These are phyloP conservation scores for Micrasema longulum DNA, from an alignment of 1,140 invertebrate species.

Conservation along the genomic window DNA sequence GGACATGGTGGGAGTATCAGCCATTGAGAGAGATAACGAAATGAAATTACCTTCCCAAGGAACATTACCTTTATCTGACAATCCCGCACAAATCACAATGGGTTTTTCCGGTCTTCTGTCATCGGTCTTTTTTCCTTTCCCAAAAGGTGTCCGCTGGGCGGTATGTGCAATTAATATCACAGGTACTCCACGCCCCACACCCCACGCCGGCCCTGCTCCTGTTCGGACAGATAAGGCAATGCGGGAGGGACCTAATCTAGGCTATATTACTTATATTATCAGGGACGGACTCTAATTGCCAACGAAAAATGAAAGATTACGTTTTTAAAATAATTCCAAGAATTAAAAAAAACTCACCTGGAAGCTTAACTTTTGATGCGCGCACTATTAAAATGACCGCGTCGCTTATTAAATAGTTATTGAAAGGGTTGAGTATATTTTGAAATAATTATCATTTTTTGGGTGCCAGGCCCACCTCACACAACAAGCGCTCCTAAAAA, in stretches of 20 bases:
- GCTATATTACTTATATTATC: constrained; percentile 37
- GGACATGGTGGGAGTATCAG: constrained; percentile 15
- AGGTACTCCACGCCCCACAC: too few species aligned
- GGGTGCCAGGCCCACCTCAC: too few species aligned
- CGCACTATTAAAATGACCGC: too few species aligned
- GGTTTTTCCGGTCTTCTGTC: constrained; percentile 26
- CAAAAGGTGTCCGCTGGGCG: constrained; percentile 35
- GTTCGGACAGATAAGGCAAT: constrained; percentile 23
- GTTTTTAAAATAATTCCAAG: too few species aligned
- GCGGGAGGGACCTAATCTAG: constrained; percentile 40
- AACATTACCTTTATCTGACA: constrained; percentile 41
- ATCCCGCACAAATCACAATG: constrained; percentile 38
- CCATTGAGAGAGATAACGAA: constrained; percentile 11
- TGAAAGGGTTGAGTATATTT: too few species aligned
- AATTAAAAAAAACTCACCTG: too few species aligned
- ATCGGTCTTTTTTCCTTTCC: constrained; percentile 34
- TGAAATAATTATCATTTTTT: too few species aligned
- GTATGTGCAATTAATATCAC: constrained; percentile 38
- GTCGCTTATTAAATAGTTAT: too few species aligned
- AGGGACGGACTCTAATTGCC: constrained; percentile 26
- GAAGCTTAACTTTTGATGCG: too few species aligned
- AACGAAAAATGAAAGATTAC: too few species aligned
- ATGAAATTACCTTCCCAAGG: constrained; percentile 23
- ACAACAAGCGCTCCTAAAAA: too few species aligned
- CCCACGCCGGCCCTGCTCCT: constrained; percentile 21